Conservation (phyloP, 1,140 invertebrate species). For the Fopius arisanus region DNA sequence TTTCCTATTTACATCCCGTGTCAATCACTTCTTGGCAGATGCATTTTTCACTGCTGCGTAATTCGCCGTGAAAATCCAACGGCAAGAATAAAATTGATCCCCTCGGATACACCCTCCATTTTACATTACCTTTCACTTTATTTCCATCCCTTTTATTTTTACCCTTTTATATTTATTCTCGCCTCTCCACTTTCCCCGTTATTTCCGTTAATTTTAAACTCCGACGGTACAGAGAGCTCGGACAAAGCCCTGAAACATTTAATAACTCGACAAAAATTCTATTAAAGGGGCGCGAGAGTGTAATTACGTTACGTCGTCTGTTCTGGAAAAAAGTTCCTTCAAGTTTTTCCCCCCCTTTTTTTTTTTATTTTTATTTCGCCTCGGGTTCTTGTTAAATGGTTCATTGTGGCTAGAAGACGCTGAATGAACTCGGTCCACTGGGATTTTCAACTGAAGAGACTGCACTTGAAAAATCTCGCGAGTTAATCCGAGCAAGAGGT, state of each 20-base stretch:
- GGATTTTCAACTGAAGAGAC: no score
- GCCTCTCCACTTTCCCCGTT: not conserved
- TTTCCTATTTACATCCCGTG: no score
- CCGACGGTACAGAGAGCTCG: not conserved
- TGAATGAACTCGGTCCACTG: no score
- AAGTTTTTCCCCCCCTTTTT: not conserved
- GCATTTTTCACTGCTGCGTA: not conserved
- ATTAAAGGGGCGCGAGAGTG: not conserved
- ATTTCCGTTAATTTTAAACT: not conserved
- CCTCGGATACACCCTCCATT: not conserved
- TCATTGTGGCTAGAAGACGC: not conserved
- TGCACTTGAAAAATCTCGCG: no score
- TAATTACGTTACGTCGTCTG: not conserved
- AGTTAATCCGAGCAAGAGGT: no score
- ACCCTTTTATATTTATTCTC: not conserved
- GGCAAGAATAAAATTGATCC: not conserved
- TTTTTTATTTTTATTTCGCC: not conserved
- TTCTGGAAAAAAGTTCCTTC: not conserved
- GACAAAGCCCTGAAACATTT: slow-evolving; percentile 1
- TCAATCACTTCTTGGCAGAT: not conserved
- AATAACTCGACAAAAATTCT: not conserved
- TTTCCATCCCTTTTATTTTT: not conserved
- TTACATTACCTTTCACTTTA: not conserved
- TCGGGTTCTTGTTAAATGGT: not conserved
- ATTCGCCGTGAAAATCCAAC: not conserved